Percentiles rank a stretch among this genome's conserved stretches.
Conservation (phyloP, 2,888 invertebrate species). For the Cybosia mesomella region DNA sequence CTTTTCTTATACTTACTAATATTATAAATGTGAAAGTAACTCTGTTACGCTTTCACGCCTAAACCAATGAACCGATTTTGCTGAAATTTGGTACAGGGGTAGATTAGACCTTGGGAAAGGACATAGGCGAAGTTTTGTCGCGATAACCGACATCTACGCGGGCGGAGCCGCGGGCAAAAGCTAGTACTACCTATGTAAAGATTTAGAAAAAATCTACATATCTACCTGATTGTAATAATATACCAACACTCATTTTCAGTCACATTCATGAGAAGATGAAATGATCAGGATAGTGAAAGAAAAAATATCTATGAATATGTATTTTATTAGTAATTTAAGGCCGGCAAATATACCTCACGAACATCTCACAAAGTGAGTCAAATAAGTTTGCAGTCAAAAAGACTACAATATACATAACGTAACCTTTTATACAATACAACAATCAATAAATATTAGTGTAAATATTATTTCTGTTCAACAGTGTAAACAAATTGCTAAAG, state of each 20-base stretch:
- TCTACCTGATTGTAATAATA: not conserved
- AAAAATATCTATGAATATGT: slow-evolving; percentile 44
- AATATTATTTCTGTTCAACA: slow-evolving; percentile 40
- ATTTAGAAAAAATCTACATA: no score
- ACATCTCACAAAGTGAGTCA: slow-evolving; percentile 38
- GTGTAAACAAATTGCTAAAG: slow-evolving; percentile 33
- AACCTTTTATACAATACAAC: slow-evolving; percentile 43
- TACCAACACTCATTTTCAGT: not conserved
- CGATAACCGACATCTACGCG: no score
- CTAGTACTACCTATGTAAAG: no score
- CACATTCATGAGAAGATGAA: not conserved
- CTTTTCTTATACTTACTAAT: no score
- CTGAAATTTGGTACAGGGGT: no score
- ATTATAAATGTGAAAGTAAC: no score
- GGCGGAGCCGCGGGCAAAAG: no score
- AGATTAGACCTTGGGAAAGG: no score
- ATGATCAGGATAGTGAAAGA: slow-evolving; percentile 13
- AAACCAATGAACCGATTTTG: no score
- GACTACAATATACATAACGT: slow-evolving; percentile 35
- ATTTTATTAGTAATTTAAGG: slow-evolving; percentile 53
- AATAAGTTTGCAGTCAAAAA: slow-evolving; percentile 43
- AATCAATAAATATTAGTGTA: slow-evolving; percentile 52
- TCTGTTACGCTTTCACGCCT: no score
- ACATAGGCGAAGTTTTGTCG: no score
- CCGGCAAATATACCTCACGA: slow-evolving; percentile 39